Evolutionary conservation across 2,797 vertebrate species (phyloP), one percentile per base, ranked within the genome.

Genomic region (Naso thynnoides): DNA sequence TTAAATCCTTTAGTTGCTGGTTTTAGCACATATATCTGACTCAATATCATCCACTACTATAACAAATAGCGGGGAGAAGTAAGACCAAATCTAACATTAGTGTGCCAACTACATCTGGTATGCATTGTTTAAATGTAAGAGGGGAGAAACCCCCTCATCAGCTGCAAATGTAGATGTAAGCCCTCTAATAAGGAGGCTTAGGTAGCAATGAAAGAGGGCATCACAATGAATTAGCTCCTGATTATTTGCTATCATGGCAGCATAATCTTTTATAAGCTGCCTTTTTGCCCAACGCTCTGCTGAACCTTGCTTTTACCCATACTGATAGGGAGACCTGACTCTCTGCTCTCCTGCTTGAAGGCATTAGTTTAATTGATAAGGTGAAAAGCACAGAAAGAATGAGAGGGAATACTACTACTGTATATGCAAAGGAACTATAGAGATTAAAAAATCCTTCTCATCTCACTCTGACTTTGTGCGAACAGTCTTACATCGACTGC

Each of bases 131-230:
- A 78, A 90, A 83, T 88, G 74, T 77, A 76, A 85, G 76, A 81
- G 76, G 78, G 61, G 78, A 84, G 69, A 74, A 62, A 61, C 56
- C 59, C 78, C 76, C 84, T 92, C 88, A 88, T 93, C 90, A 88
- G 84, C 68, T 77, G 75, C 84, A 89, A 89, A 91, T 93, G 88
- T 84, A 92, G 87, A 90, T 88, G 81, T 94, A 94, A 94, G 90
- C 91, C 84, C 85, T 73, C 82, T 94, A 94, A 93, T 94, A 93
- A 90, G 84, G 73, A 86, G 91, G 91, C 92, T 95, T 94, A 93
- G 83, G 70, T 63, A 72, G 77, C 52, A 72, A 90, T 86, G 89
- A 82, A 80, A 90, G 81, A 81, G 79, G 87, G 79, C 87, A 82
- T 83, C 83, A 84, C 88, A 84, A 82, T 89, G 86, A 92, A 93